These are phyloP conservation scores for Amphipoea lucens DNA, from an alignment of 2,888 invertebrate genomes.

Conservation along the genomic window DNA sequence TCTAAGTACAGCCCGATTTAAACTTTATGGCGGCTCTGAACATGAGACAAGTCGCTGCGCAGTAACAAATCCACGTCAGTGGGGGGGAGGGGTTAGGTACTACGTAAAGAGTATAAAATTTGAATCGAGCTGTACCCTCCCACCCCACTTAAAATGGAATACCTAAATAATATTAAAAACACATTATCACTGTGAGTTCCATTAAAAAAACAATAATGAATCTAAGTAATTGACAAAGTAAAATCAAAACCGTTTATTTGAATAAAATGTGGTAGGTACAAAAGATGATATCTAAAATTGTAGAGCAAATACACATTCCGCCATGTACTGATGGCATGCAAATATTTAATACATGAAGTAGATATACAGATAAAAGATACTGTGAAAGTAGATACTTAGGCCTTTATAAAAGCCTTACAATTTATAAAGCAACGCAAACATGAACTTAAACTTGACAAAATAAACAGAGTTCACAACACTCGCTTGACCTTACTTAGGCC, in stretches of 20 bases:
- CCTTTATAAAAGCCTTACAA: not conserved
- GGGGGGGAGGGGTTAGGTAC: not conserved
- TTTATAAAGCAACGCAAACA: slow-evolving; percentile 9
- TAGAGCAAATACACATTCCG: too few relatives aligned
- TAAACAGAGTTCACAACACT: slow-evolving; percentile 24
- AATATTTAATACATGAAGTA: too few relatives aligned
- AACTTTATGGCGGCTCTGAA: not conserved
- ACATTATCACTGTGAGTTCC: not conserved
- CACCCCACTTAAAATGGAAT: not conserved
- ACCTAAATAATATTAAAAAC: not conserved
- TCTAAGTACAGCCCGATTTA: not conserved
- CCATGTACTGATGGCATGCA: too few relatives aligned
- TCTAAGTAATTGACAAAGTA: not conserved
- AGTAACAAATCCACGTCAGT: not conserved
- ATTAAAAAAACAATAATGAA: not conserved
- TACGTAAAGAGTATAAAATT: not conserved
- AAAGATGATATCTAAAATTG: too few relatives aligned
- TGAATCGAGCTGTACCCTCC: not conserved
- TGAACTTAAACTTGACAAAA: slow-evolving; percentile 7
- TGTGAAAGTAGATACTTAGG: not conserved
- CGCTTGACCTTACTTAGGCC: slow-evolving; percentile 30
- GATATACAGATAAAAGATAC: too few relatives aligned
- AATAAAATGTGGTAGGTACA: too few relatives aligned
- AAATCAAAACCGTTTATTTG: not conserved
- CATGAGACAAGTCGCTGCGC: not conserved